Evolutionary conservation across 2,797 vertebrate genomes (phyloP).

Genomic region (Gymnopithys bicolor): DNA sequence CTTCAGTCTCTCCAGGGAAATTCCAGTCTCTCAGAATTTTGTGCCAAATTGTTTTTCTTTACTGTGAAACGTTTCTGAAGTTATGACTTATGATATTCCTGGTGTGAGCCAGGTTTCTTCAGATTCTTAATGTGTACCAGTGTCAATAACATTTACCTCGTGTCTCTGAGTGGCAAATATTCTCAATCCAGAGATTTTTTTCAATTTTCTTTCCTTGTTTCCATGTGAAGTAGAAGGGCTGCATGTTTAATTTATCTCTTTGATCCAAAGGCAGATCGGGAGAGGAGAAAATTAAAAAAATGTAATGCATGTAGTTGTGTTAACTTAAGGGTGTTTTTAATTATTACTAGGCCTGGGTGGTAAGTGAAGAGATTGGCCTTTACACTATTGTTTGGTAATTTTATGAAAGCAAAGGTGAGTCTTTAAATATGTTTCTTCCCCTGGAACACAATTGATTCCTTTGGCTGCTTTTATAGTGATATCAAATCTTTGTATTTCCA

Average conservation of each 20-base stretch:
- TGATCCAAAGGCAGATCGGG: neutral
- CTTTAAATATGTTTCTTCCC: neutral
- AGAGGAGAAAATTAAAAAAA: neutral
- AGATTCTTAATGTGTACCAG: neutral
- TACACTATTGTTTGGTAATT: neutral
- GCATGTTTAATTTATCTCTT: neutral
- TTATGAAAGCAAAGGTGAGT: neutral
- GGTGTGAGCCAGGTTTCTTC: neutral
- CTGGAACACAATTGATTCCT: neutral
- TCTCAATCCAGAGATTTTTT: neutral
- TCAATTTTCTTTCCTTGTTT: neutral
- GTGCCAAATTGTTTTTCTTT: neutral
- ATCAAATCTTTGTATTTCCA: neutral
- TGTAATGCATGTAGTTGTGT: neutral
- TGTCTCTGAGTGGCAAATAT: neutral
- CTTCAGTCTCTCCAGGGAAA: neutral
- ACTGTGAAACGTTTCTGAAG: neutral
- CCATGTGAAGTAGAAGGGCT: neutral
- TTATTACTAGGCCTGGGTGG: neutral
- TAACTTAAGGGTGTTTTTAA: neutral
- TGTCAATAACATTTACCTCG: too few species aligned
- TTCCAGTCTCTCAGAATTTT: neutral
- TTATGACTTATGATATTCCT: neutral
- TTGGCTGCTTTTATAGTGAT: neutral
- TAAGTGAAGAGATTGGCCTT: neutral